These are phyloP conservation scores for Drosophila bocqueti DNA, from an alignment of 1,140 invertebrate genomes.

Conservation along the genomic window DNA sequence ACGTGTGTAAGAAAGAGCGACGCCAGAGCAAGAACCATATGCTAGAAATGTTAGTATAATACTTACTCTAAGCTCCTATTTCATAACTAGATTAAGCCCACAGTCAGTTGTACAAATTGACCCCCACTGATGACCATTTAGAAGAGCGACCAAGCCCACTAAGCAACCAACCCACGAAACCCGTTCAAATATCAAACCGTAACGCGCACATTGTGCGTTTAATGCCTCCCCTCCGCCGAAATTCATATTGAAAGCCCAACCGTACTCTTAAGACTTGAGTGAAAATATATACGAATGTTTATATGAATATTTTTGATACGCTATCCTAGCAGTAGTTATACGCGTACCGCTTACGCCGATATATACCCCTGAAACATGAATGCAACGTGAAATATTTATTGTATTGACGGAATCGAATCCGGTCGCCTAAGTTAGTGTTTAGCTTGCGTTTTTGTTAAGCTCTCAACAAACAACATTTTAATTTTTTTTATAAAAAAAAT, in stretches of 20 bases:
- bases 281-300: conserved; percentile 80
- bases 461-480: conserved; percentile 66
- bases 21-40: conserved; percentile 53
- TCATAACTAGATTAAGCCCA: conserved; percentile 42
- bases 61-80: conserved; percentile 43
- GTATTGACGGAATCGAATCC: conserved; percentile 58
- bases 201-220: conserved; percentile 78
- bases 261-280: conserved; percentile 79
- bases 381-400: conserved; percentile 59
- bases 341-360: conserved; percentile 13
- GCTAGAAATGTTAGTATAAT: conserved; percentile 67
- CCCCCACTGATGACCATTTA: conserved; percentile 57
- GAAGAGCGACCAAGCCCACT: conserved; percentile 26
- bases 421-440: conserved; percentile 67
- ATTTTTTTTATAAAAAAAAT: conserved; percentile 81
- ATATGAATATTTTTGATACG: conserved; percentile 77
- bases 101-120: conserved; percentile 79
- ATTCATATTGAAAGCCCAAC: conserved; percentile 81
- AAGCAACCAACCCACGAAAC: conserved; percentile 26
- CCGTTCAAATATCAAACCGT: conserved; percentile 23
- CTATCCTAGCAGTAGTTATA: conserved; percentile 62
- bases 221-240: conserved; percentile 51
- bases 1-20: conserved; percentile 20
- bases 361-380: conserved; percentile 42
- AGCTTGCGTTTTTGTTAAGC: conserved; percentile 84